Evolutionary conservation across 64 coral and sea anemone genomes (phyloP).

Genomic region (Astreopora myriophthalma): DNA sequence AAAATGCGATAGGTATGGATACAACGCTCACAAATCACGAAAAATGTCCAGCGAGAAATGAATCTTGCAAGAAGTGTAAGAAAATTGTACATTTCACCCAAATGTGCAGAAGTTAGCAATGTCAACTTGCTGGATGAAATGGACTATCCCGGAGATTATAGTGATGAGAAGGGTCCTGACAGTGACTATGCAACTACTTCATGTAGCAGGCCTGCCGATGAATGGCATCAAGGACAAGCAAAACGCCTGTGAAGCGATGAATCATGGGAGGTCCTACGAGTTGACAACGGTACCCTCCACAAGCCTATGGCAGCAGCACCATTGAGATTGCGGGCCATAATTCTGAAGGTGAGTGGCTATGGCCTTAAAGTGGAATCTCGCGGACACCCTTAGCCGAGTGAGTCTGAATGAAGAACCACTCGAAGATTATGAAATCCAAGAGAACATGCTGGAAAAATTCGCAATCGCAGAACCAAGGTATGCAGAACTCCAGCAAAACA

Average conservation of each 20-base stretch:
- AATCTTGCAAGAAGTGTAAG: no score
- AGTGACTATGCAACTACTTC: background rate
- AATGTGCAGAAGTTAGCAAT: slow-evolving; percentile 41
- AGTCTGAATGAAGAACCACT: slow-evolving; percentile 36
- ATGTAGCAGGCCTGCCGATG: background rate
- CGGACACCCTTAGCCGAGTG: slow-evolving; percentile 64
- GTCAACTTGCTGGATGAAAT: slow-evolving; percentile 10
- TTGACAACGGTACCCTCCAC: background rate
- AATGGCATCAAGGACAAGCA: no score
- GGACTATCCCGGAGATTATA: background rate
- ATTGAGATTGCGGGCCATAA: no score
- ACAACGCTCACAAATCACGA: no score
- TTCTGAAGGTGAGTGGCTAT: no score
- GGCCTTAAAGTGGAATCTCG: no score
- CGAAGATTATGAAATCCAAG: slow-evolving; percentile 23
- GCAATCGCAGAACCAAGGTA: slow-evolving; percentile 46
- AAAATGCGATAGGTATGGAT: no score
- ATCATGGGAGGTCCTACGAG: no score
- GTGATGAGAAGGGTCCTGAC: background rate
- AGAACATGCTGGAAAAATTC: slow-evolving; percentile 53
- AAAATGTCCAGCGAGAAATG: no score
- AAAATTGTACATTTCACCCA: slow-evolving; percentile 6
- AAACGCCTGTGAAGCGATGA: no score
- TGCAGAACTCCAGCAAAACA: slow-evolving; percentile 38
- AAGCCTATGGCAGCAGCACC: slow-evolving; percentile 53